Evolutionary conservation across 2,888 invertebrate species (phyloP), one percentile per base, ranked within the genome.

Genomic region (Aphidoletes aphidimyza): DNA sequence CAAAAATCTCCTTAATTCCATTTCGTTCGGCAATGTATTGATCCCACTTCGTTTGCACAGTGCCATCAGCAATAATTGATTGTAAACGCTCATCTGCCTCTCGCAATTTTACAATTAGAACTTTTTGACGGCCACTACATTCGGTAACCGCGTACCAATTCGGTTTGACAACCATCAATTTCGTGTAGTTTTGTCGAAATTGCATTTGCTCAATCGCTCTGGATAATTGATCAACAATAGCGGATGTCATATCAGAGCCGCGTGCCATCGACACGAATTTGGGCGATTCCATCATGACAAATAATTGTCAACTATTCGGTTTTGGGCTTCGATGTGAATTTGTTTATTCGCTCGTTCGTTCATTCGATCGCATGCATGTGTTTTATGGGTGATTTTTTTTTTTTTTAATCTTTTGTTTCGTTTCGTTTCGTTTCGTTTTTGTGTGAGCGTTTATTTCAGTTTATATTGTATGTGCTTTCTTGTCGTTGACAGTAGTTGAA

Each of bases 21-120:
- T 87, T 92, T 89, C 95, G 92, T 85, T 93, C 92, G 37, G 92
- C 92, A 69, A 91, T 91, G 85, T 93, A 92, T 85, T 93, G 92
- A 0, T 91, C 90, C 95, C 95, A 95, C 87, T 93, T 92, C 85
- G 92, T 89, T 22, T 93, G 90, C 81, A 94, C 90, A 83, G 92
- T 91, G 0, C 93, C 93, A 14, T 91, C 91, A 87, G 92, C 91
- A 84, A 93, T 90, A 86, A 94, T 92, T 87, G 91, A 92, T 87
- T 94, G 93, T 85, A 95, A 88, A 87, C 94, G 93, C 85, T 92
- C 91, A 89, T 95, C 95, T 0, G 93, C 93, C 84, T 92, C 91
- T 87, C 93, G 93, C 85, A 95, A 93, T 86, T 94, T 93, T 87
- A 93, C 90, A 86, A 95, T 89, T 85, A 94, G 88, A 86, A 92